Evolutionary conservation across 2,797 vertebrate genomes (phyloP), one percentile per base, ranked within the genome.

Genomic region (Hippopotamyrus pictus): DNA sequence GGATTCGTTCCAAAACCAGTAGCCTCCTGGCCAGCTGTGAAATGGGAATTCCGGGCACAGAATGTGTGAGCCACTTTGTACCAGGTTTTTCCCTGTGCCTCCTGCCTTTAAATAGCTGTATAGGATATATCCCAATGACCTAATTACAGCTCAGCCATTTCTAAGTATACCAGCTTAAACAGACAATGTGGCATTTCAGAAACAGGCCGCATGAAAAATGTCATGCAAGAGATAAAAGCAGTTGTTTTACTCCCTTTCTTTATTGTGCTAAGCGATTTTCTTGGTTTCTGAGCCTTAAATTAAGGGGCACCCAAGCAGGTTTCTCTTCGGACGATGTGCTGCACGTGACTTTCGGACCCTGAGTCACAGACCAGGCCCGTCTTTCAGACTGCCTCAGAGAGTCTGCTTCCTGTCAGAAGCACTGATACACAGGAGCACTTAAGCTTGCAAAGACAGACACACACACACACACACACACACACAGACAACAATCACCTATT

Each of bases 121-220:
- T 86, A 93, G 94, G 95, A 96, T 95, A 95, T 91, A 92, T 95
- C 94, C 94, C 95, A 96, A 96, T 95, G 94, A 96, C 95, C 94
- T 94, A 95, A 96, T 96, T 96, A 96, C 92, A 91, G 92, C 93
- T 94, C 93, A 94, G 92, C 92, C 93, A 93, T 95, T 95, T 94
- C 93, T 94, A 95, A 95, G 93, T 93, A 94, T 92, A 93, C 94
- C 93, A 92, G 92, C 59, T 88, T 91, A 83, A 82, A 59, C 88
- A 90, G 87, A 92, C 94, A 93, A 94, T 92, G 93, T 76, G 91
- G 90, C 93, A 94, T 95, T 94, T 90, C 89, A 94, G 94, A 94
- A 93, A 94, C 88, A 91, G 89, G 90, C 89, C 83, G 44, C 89
- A 69, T 62, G 82, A 86, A 89, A 90, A 69, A 85, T 85, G 76